Evolutionary conservation across 2,888 invertebrate species (phyloP).

Genomic region (Micropterix aruncella): DNA sequence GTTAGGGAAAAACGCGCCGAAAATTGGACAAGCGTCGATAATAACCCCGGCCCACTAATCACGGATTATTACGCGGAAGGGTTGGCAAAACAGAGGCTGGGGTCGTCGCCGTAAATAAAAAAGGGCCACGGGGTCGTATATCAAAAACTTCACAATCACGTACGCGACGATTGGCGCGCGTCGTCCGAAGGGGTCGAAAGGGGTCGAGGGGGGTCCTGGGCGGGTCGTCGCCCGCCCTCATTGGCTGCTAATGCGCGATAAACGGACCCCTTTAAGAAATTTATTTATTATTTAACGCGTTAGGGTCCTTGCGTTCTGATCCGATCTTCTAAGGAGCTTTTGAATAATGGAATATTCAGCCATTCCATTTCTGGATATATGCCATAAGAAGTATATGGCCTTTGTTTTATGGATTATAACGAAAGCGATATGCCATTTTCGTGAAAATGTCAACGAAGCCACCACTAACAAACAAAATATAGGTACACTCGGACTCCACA

Average conservation of each 20-base stretch:
- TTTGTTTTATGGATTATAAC: too few species aligned
- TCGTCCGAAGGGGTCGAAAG: slow-evolving; percentile 9
- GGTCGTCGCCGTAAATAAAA: slow-evolving; percentile 10
- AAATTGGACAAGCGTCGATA: slow-evolving; percentile 11
- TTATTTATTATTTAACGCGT: not conserved
- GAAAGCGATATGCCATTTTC: too few species aligned
- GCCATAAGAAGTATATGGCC: too few species aligned
- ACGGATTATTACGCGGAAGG: slow-evolving; percentile 6
- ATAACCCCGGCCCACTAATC: not conserved
- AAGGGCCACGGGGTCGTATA: slow-evolving; percentile 3
- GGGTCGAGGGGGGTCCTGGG: slow-evolving; percentile 3
- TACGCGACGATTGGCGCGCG: too few species aligned
- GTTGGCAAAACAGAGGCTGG: slow-evolving; percentile 3
- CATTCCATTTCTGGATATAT: too few species aligned
- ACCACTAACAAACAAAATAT: too few species aligned
- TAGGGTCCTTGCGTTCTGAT: not conserved
- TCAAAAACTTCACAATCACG: slow-evolving; percentile 1
- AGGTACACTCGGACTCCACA: too few species aligned
- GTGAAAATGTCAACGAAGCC: too few species aligned
- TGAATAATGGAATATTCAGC: not conserved
- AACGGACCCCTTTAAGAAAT: slow-evolving; percentile 8
- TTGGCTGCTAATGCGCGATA: slow-evolving; percentile 19
- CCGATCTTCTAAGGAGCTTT: not conserved
- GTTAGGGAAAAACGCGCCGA: slow-evolving; percentile 3
- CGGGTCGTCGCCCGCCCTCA: slow-evolving; percentile 16